These are phyloP conservation scores for Macropodus opercularis DNA, from an alignment of 2,797 vertebrate genomes.

Conservation along the genomic window DNA sequence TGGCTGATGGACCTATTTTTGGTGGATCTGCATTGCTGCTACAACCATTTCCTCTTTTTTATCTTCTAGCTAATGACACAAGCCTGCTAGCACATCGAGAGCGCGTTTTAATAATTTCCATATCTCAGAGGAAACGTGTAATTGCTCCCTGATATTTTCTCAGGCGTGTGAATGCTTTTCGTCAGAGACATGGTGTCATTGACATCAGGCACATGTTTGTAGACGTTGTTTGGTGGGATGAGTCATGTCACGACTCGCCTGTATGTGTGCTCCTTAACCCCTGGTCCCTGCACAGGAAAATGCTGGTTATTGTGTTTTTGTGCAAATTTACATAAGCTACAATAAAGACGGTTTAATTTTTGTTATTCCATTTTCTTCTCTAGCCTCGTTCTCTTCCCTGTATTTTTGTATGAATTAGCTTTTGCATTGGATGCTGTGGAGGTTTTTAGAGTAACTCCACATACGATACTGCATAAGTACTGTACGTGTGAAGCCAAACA, in stretches of 20 bases:
- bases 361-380: neutral
- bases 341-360: neutral
- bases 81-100: slow-evolving; percentile 17
- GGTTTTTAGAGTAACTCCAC: neutral
- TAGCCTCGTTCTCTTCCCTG: neutral
- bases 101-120: slow-evolving; percentile 62
- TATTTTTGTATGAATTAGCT: neutral
- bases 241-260: slow-evolving; percentile 71
- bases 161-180: slow-evolving; percentile 62
- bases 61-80: slow-evolving; percentile 26
- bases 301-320: slow-evolving; percentile 58
- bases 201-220: slow-evolving; percentile 72
- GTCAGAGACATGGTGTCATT: slow-evolving; percentile 68
- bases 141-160: slow-evolving; percentile 67
- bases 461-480: neutral
- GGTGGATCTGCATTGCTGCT: slow-evolving; percentile 26
- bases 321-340: neutral
- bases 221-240: slow-evolving; percentile 58
- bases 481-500: neutral
- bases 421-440: neutral
- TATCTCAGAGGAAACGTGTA: slow-evolving; percentile 69
- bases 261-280: slow-evolving; percentile 66
- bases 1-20: slow-evolving; percentile 45
- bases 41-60: slow-evolving; percentile 11
- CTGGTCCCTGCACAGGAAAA: slow-evolving; percentile 68